Evolutionary conservation across 2,113 vertebrate genomes (phyloP).

Genomic region (Pseudopodoces humilis): DNA sequence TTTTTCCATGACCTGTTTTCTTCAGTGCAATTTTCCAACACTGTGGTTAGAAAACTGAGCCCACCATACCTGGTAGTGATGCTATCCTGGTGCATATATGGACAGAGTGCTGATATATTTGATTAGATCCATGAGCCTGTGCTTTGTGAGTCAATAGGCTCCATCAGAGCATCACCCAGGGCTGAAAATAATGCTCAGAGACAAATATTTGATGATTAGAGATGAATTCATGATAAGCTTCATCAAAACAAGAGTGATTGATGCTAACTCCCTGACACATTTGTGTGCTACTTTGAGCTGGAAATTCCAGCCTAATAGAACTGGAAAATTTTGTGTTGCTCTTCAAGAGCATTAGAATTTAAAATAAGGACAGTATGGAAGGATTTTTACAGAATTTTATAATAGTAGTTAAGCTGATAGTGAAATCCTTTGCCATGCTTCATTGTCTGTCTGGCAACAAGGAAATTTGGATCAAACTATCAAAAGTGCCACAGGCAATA

Average conservation of each 20-base stretch:
- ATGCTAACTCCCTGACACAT: neutral
- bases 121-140: neutral
- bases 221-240: neutral
- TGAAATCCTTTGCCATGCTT: neutral
- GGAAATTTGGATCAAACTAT: neutral
- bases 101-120: neutral
- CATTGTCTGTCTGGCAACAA: neutral
- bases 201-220: neutral
- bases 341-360: neutral
- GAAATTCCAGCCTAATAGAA: neutral
- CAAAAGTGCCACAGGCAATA: neutral
- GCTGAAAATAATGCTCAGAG: neutral
- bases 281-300: neutral
- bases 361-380: neutral
- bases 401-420: neutral
- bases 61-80: neutral
- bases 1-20: neutral
- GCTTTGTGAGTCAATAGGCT: neutral
- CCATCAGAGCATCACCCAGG: neutral
- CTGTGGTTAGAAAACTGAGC: conserved; percentile 7
- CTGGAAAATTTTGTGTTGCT: neutral
- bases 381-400: neutral
- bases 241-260: neutral
- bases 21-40: conserved; percentile 4
- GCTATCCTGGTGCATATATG: neutral